Evolutionary conservation across 2,113 vertebrate species (phyloP).

Genomic region (Tychaedon coryphoeus): DNA sequence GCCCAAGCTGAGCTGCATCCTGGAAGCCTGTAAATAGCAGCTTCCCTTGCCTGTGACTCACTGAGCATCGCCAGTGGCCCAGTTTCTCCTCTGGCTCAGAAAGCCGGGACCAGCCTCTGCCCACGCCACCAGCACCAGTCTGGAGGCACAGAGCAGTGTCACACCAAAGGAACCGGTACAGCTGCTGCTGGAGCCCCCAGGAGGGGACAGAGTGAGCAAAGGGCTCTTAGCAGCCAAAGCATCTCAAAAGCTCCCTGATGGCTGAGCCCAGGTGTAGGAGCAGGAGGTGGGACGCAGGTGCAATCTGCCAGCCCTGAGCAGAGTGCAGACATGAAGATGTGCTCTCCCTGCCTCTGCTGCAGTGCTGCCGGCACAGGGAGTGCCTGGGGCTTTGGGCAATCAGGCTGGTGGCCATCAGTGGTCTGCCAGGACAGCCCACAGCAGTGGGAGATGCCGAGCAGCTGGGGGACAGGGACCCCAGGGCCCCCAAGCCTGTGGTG

Average conservation of each 20-base stretch:
- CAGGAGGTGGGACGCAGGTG: rapidly evolving
- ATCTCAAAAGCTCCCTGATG: background rate
- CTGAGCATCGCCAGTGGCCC: background rate
- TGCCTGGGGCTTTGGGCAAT: background rate
- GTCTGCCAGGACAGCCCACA: background rate
- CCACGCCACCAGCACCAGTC: background rate
- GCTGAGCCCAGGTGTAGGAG: background rate
- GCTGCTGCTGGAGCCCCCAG: background rate
- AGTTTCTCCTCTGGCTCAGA: background rate
- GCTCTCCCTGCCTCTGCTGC: background rate
- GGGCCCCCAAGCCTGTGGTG: background rate
- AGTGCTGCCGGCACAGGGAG: rapidly evolving
- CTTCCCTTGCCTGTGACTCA: background rate
- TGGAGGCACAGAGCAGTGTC: background rate
- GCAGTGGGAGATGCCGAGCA: background rate
- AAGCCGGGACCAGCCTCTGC: background rate
- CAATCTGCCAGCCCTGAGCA: background rate
- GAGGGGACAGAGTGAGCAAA: background rate
- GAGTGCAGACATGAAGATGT: rapidly evolving
- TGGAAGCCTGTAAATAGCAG: background rate
- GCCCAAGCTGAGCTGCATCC: background rate
- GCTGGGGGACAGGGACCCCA: background rate
- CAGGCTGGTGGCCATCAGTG: rapidly evolving
- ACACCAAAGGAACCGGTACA: background rate
- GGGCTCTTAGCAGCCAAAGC: background rate